phyloP scores from a whole-genome alignment of 1,140 invertebrate genomes.

The Oscheius sp. region DNA sequence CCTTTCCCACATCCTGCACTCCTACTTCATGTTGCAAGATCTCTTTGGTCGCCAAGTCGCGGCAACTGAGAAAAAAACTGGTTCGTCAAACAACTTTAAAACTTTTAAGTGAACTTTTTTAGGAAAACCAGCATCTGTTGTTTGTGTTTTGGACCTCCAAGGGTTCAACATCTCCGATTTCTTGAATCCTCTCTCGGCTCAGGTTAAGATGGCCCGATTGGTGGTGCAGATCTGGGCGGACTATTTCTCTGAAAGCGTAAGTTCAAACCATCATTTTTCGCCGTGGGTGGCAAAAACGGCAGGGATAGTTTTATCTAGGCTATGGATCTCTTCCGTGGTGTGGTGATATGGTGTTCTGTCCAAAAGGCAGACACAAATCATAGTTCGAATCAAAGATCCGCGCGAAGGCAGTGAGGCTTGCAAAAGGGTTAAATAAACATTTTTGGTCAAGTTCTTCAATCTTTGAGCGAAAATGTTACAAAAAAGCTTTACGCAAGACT shows the following conservation, averaged over 20 bases:
- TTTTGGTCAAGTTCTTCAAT: no score
- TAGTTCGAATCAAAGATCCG: not conserved
- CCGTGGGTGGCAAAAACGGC: not conserved
- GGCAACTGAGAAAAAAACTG: constrained; percentile 33
- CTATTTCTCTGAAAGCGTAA: constrained; percentile 41
- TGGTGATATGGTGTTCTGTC: not conserved
- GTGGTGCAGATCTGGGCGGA: constrained; percentile 41
- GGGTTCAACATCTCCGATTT: constrained; percentile 42
- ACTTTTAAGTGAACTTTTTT: no score
- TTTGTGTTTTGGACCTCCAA: constrained; percentile 39
- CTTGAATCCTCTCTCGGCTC: constrained; percentile 40
- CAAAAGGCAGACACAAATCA: not conserved
- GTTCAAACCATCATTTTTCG: not conserved
- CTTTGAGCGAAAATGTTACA: no score
- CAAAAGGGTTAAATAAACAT: no score
- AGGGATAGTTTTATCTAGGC: not conserved
- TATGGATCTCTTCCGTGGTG: not conserved
- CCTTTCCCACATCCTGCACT: constrained; percentile 34
- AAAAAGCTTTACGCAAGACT: no score
- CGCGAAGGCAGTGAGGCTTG: no score
- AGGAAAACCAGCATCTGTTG: constrained; percentile 30
- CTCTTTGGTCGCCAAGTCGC: constrained; percentile 30
- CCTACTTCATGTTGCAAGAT: constrained; percentile 42
- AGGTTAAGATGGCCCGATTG: constrained; percentile 34
- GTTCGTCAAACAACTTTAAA: no score